Conservation (phyloP, 2,113 vertebrate species). For the Rhabdomys dilectus region DNA sequence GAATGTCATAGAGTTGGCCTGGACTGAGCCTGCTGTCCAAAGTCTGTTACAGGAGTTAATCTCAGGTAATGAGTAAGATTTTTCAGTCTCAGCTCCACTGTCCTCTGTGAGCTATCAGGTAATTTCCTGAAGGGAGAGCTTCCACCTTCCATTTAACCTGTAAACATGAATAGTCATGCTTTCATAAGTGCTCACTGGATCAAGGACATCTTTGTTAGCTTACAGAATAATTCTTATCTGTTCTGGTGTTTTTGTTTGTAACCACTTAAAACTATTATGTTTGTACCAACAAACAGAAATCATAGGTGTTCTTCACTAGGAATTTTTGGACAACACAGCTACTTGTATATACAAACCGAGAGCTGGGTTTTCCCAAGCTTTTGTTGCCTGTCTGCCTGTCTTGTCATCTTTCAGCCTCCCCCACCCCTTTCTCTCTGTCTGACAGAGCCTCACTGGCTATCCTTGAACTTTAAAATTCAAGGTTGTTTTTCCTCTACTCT, state of each 20-base stretch:
- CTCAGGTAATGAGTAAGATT: neutral
- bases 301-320: neutral
- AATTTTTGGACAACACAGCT: neutral
- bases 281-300: neutral
- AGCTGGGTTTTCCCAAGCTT: neutral
- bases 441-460: neutral
- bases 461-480: neutral
- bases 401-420: neutral
- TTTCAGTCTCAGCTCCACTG: neutral
- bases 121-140: neutral
- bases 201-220: neutral
- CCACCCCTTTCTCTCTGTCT: neutral
- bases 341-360: neutral
- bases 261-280: neutral
- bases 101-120: neutral
- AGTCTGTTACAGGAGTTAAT: neutral
- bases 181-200: fast-evolving
- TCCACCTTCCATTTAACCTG: neutral
- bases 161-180: no score
- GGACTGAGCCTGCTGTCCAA: neutral
- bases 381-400: neutral
- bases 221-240: neutral
- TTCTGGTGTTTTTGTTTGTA: neutral
- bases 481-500: no score
- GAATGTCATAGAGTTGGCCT: neutral